phyloP scores from a whole-genome alignment of 92 coral and sea anemone species.

The Parazoanthus swiftii region DNA sequence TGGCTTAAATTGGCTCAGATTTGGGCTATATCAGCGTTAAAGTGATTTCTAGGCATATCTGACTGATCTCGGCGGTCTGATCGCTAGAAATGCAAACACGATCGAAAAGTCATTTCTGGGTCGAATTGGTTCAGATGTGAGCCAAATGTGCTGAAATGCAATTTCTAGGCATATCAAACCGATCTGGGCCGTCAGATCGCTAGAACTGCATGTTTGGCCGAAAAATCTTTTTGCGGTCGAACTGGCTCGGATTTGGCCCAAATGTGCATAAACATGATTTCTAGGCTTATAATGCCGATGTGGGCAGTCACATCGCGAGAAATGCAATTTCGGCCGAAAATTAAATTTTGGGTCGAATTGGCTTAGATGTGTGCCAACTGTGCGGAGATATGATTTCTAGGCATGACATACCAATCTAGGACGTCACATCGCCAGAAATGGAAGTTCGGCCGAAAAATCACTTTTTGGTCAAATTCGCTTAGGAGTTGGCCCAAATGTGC shows the following conservation, averaged over 20 bases:
- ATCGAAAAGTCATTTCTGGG: background rate
- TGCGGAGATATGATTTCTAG: background rate
- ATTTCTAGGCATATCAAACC: background rate
- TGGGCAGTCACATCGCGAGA: too few species aligned
- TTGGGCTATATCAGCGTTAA: background rate
- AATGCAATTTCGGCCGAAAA: too few species aligned
- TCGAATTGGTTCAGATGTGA: too few species aligned
- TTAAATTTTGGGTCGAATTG: background rate
- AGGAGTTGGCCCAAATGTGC: background rate
- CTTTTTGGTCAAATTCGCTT: background rate
- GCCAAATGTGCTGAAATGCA: slow-evolving; percentile 4
- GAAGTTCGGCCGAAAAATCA: too few species aligned
- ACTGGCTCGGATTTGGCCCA: too few species aligned
- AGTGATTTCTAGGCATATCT: background rate
- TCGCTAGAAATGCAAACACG: background rate
- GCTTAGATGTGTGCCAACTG: background rate
- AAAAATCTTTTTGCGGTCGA: too few species aligned
- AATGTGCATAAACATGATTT: too few species aligned
- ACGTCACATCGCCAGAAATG: background rate
- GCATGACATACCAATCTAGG: background rate
- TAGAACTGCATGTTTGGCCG: too few species aligned
- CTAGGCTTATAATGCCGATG: too few species aligned
- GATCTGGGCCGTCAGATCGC: too few species aligned
- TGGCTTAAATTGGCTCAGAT: background rate
- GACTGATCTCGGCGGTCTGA: too few species aligned